Base-by-base conservation (phyloP, 1,140 invertebrate genomes). In the Muscidifurax raptorellus region DNA sequence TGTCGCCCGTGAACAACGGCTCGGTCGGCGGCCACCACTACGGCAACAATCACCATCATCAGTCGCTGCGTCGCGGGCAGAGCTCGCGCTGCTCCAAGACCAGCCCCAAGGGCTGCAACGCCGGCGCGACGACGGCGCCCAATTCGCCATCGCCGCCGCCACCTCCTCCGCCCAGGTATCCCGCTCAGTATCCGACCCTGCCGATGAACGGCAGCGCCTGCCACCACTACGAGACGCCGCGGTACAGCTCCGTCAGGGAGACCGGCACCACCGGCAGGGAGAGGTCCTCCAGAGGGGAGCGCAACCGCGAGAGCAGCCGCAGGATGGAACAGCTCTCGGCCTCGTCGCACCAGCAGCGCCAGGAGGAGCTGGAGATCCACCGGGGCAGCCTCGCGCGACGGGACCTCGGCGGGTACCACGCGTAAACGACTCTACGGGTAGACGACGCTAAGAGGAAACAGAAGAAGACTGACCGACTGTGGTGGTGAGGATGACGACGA, bases 161-260 rank as follows among this genome's bases (percentile, higher is more conserved):
- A 0, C 89, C 90, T 30, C 83, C 90, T 5, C 89, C 89, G 22
- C 88, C 89, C 15, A 88, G 89, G 52, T 89, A 90, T 47, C 90
- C 85, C 0, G 84, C 87, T 36, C 90, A 91, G 36, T 90, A 91
- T 30, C 91, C 91, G 2, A 91, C 91, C 4, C 75, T 91, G 77
- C 89, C 90, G 3, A 87, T 91, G 30, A 91, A 91, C 85, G 87
- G 86, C 1, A 78, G 52, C 10, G 64, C 86, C 12, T 89, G 91
- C 83, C 89, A 92, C 66, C 90, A 91, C 47, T 89, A 90, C 83
- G 27, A 47, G 22, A 67, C 71, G 52, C 25, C 77, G n/a, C 72
- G 72, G n/a, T 78, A 75, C 36, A 71, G 78, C 4, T 30, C 69
- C 0, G 83, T 74, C 0, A 64, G 22, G 28, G 36, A 47, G 1